Percentiles rank a stretch among this genome's conserved stretches.
Evolutionary conservation across 53 echinoderm and acorn worm species (phyloP).

Genomic region (Patiria pectinifera): DNA sequence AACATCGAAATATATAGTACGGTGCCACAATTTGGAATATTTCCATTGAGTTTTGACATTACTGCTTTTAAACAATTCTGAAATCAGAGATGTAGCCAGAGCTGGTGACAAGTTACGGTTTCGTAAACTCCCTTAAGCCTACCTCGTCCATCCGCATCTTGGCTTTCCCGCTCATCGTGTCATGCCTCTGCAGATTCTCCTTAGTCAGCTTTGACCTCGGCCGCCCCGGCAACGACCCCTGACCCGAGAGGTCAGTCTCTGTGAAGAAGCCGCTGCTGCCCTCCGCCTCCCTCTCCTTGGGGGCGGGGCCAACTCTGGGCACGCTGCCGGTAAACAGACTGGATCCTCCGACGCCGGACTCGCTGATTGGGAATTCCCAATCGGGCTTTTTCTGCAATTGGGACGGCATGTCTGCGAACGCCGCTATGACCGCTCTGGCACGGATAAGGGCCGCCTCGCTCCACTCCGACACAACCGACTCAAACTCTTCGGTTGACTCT

Average conservation of each 20-base stretch:
- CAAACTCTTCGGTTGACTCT: background rate
- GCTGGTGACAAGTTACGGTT: too few species aligned
- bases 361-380: slow-evolving; percentile 60
- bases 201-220: slow-evolving; percentile 78
- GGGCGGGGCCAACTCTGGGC: slow-evolving; percentile 33
- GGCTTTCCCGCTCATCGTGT: slow-evolving; percentile 67
- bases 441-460: slow-evolving; percentile 32
- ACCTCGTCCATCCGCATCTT: slow-evolving; percentile 23
- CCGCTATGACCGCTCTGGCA: slow-evolving; percentile 37
- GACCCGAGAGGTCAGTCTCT: slow-evolving; percentile 53
- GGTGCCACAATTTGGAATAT: too few species aligned
- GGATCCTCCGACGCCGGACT: slow-evolving; percentile 46
- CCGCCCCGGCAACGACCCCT: slow-evolving; percentile 17
- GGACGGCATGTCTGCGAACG: slow-evolving; percentile 35
- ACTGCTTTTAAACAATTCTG: background rate
- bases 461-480: slow-evolving; percentile 15
- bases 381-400: slow-evolving; percentile 3
- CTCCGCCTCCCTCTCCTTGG: slow-evolving; percentile 31
- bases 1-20: too few species aligned
- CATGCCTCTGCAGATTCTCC: slow-evolving; percentile 78
- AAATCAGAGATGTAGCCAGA: too few species aligned
- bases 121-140: too few species aligned
- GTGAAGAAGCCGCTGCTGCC: slow-evolving; percentile 80
- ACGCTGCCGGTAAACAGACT: slow-evolving; percentile 23
- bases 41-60: too few species aligned